A percentile compares a stretch with the other conserved stretches of the same genome.
Evolutionary conservation across 2,888 invertebrate species (phyloP).

Genomic region (Eledona agricola): DNA sequence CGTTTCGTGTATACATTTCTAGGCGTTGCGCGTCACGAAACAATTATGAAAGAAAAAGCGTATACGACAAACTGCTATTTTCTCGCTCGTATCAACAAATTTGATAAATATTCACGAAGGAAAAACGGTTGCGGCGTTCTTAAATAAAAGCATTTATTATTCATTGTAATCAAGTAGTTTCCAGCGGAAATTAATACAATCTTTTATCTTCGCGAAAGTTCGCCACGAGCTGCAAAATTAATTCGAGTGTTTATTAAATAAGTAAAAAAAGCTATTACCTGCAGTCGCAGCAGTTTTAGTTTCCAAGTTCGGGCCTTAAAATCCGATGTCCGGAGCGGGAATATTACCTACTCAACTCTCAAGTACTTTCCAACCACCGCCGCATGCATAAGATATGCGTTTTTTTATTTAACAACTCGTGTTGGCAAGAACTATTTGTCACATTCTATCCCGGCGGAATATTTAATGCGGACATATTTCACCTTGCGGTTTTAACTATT

Average conservation of each 20-base stretch:
- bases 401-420: slow-evolving; percentile 52
- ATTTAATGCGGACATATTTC: slow-evolving; percentile 51
- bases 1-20: slow-evolving; percentile 27
- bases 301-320: slow-evolving; percentile 20
- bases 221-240: no score
- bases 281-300: no score
- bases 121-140: no score
- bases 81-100: no score
- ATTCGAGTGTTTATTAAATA: background rate
- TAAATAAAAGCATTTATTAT: no score
- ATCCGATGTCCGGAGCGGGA: slow-evolving; percentile 32
- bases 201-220: background rate
- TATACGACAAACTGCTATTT: slow-evolving; percentile 20
- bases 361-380: slow-evolving; percentile 36
- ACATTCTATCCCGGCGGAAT: slow-evolving; percentile 51
- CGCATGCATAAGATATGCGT: slow-evolving; percentile 51
- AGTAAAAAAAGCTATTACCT: no score
- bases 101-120: no score
- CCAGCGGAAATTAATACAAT: background rate
- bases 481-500: slow-evolving; percentile 27
- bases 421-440: slow-evolving; percentile 53
- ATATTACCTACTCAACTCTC: slow-evolving; percentile 34
- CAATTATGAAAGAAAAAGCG: slow-evolving; percentile 21
- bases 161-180: background rate
- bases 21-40: slow-evolving; percentile 27